Evolutionary conservation across 2,888 invertebrate species (phyloP), one percentile per base, ranked within the genome.

Genomic region (Catocala sponsa): DNA sequence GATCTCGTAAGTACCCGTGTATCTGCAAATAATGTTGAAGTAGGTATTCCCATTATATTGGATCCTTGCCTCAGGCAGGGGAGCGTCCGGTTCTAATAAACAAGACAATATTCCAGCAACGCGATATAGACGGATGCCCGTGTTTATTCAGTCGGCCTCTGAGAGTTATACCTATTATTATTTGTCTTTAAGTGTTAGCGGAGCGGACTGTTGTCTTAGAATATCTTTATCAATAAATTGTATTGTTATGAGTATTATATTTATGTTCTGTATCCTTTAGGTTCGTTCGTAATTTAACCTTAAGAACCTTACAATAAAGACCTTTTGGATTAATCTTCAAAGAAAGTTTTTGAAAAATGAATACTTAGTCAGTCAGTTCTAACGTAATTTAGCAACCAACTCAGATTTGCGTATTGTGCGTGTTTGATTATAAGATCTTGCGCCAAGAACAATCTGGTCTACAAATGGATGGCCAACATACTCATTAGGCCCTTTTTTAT

Each of bases 11-110:
- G 88, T 90, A 90, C 84, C 88, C 85, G 81, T 90, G 91, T 91
- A 88, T 91, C 90, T 87, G 91, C 92, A 93, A 94, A 94, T 93
- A 94, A 91, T 87, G 87, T 87, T 89, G 88, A 92, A 94, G 91
- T 77, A 78, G 78, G 74, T 93, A 94, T 94, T 93, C 91, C 91
- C 90, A 93, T 94, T 94, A 94, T 94, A 92, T 92, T 88, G 89
- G 90, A 93, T 91, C 94, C 94, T 90, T 79, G 91, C 94, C 91
- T 72, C 66, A 69, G 93, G 94, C 91, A 66, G 74, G 83, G 85
- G 85, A 79, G 82, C 91, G 91, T 90, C 91, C 90, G 91, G 86
- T 86, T 84, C 87, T 92, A 91, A 91, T 92, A 94, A 91, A 91
- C 91, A 90, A 92, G 91, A 92, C 90, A 90, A 90, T 92, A 89